Conservation (phyloP, 2,797 vertebrate genomes). For the Ceryle rudis region DNA sequence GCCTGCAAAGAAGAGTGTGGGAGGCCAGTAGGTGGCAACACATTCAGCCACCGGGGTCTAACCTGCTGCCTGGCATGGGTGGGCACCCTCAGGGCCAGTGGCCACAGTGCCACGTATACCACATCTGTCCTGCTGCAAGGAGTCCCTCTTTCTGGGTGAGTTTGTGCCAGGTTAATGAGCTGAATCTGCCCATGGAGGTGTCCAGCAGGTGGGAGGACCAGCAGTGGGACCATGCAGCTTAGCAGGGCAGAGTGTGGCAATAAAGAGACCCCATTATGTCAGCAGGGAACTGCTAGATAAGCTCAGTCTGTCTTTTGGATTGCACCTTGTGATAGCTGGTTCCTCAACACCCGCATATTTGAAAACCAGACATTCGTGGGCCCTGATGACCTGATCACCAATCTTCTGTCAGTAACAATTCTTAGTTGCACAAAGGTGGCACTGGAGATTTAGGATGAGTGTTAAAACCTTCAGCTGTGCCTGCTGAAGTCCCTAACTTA, state of each 20-base stretch:
- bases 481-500: not conserved
- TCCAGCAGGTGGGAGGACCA: not conserved
- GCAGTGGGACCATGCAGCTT: not conserved
- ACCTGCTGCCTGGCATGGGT: fast-evolving
- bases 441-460: not conserved
- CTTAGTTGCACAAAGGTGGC: not conserved
- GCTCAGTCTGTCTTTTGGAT: not conserved
- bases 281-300: not conserved
- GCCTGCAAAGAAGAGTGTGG: not conserved
- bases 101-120: not conserved
- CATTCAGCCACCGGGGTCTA: not conserved
- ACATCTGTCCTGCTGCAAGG: not conserved
- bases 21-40: not conserved
- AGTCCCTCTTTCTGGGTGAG: not conserved
- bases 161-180: not conserved
- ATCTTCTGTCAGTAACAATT: not conserved
- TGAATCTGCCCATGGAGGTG: not conserved
- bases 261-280: not conserved
- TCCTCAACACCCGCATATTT: not conserved
- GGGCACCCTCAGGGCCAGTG: fast-evolving
- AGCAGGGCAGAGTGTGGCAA: not conserved
- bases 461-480: not conserved
- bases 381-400: not conserved
- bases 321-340: not conserved
- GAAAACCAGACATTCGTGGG: not conserved